Evolutionary conservation across 2,113 vertebrate genomes (phyloP), one percentile per base, ranked within the genome.

Genomic region (Caracal caracal): DNA sequence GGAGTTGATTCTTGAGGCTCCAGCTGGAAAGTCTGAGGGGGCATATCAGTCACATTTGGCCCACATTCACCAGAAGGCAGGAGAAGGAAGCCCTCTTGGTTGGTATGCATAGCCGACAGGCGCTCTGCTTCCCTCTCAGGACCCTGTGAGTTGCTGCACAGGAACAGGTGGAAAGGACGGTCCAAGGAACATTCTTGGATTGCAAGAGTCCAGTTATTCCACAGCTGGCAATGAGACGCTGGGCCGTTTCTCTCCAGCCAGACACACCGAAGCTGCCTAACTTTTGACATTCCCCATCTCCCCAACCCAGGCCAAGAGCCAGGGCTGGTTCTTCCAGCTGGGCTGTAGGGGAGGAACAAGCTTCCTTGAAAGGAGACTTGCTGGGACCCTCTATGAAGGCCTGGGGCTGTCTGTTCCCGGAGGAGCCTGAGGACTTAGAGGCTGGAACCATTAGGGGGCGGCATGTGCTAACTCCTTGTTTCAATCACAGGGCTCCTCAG

Each of bases 391-490:
- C 11, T 76, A 33, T 0, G 4, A 49, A 47, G 65, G 82, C 82
- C 84, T 19, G 11, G 10, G 28, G 37, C 9, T 0, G 0, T 6
- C 59, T 6, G 43, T 59, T 86, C 26, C 43, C 78, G 2, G 20
- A 0, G 2, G 33, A 40, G 24, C 65, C 30, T 28, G 37, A 76
- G 28, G 47, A 47, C 43, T 4, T 11, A 16, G 76, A 26, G 51
- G 35, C 66, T 5, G 84, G 53, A 83, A 59, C 98, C 98, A 0
- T 97, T 97, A 99, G 99, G 98, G 98, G 98, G 98, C 98, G 98
- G 99, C 97, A 98, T 92, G 97, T 28, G 95, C 97, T 79, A 88
- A 65, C 35, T 33, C n/a, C 12, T 53, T 49, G 22, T 10, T 43
- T 28, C 59, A 61, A 13, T 80, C 78, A 24, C 82, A 83, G 79